Percentiles rank a stretch among this genome's conserved stretches.
Conservation (phyloP, 2,797 vertebrate genomes). For the Ciconia nigra region DNA sequence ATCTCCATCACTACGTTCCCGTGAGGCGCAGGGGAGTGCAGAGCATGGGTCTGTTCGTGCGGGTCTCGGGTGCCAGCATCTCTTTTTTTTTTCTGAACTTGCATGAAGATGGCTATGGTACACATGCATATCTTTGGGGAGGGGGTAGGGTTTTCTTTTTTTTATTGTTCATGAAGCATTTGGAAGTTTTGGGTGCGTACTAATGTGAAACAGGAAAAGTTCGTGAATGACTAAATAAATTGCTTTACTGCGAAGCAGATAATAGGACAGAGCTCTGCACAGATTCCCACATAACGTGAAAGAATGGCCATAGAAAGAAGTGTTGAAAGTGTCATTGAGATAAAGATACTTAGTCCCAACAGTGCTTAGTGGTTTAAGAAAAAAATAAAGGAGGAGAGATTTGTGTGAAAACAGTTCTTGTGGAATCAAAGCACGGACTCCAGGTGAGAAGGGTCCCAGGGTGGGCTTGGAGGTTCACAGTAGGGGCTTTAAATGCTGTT, state of each 20-base stretch:
- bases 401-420: not conserved
- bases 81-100: not conserved
- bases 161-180: accelerated
- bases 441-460: not conserved
- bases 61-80: not conserved
- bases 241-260: not conserved
- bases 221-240: not conserved
- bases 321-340: not conserved
- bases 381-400: not conserved
- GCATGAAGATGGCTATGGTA: not conserved
- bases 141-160: not conserved
- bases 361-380: not conserved
- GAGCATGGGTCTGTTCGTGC: not conserved
- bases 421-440: not conserved
- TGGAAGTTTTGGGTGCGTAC: not conserved
- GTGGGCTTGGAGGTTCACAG: not conserved
- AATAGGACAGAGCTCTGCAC: not conserved
- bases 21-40: not conserved
- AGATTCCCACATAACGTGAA: not conserved
- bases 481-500: not conserved
- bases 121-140: accelerated
- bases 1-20: accelerated
- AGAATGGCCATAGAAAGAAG: not conserved
- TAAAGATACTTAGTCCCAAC: not conserved
- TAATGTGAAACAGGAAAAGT: not conserved